Evolutionary conservation across 2,113 vertebrate species (phyloP), one percentile per base, ranked within the genome.

Genomic region (Barbus barbus): DNA sequence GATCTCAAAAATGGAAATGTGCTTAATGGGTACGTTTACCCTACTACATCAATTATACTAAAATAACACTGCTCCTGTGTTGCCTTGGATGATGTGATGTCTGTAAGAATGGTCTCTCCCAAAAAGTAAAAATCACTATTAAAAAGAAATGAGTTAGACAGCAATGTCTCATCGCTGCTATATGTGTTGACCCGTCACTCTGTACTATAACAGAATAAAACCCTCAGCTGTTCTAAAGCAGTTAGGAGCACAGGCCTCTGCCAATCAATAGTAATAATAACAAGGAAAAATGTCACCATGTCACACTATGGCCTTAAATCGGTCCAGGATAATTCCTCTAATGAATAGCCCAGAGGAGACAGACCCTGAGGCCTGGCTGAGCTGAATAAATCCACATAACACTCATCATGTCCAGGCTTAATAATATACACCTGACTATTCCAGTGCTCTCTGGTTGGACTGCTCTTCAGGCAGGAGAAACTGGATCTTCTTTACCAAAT

Each of bases 261-360:
- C 56, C 78, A 65, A 63, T 79, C 56, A 79, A 80, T 63, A 65
- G 78, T 6, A 80, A 80, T 79, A 63, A 79, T 78, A 60, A 60
- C 53, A 60, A 22, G 58, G 58, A 13, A 6, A 80, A 79, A 63
- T 79, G 77, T 79, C 77, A 79, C 36, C 13, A 78, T 78, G 78
- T 65, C 58, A 46, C 56, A 46, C 4, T 18, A 46, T 0, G 24
- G 38, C n/a, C 24, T 80, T 65, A 80, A 80, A 46, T 12, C 22
- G 16, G 53, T 38, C 38, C 33, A 44, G 78, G 13, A 46, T 63
- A 31, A 65, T 80, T 78, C 1, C 3, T 8, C 22, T 26, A 78
- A 60, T 78, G 75, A 78, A 26, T 26, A 60, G 75, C 53, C 53
- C 75, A 56, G 18, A 77, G 11, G 53, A 78, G 60, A 79, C 58